These are phyloP conservation scores for Cephalotes varians DNA, from an alignment of 2,888 invertebrate species.

Conservation along the genomic window DNA sequence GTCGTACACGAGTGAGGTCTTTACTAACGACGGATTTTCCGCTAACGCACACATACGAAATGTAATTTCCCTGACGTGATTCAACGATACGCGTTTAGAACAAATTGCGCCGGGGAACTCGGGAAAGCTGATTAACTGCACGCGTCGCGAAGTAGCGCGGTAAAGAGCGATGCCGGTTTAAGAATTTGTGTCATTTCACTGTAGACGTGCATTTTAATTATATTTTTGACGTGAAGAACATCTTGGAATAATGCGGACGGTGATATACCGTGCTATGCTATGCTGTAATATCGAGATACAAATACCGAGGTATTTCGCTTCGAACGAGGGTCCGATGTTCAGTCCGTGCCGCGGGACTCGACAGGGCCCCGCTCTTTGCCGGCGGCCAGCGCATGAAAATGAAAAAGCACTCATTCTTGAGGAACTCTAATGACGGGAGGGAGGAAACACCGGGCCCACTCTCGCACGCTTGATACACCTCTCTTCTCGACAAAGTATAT, in stretches of 20 bases:
- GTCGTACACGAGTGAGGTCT: slow-evolving; percentile 37
- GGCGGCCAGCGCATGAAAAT: slow-evolving; percentile 54
- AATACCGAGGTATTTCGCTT: background rate
- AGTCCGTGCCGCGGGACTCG: slow-evolving; percentile 17
- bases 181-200: background rate
- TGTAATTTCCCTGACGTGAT: slow-evolving; percentile 24
- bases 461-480: slow-evolving; percentile 55
- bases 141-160: background rate
- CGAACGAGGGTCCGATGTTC: slow-evolving; percentile 29
- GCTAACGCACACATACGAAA: background rate
- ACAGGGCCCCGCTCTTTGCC: slow-evolving; percentile 48
- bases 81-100: background rate
- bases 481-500: slow-evolving; percentile 60
- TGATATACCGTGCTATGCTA: background rate
- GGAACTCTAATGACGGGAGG: slow-evolving; percentile 66
- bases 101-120: background rate
- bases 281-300: background rate
- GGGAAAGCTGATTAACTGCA: background rate
- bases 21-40: slow-evolving; percentile 45
- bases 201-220: background rate
- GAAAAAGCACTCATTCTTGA: slow-evolving; percentile 64
- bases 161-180: background rate
- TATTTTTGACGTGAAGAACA: background rate
- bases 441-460: slow-evolving; percentile 60
- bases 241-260: background rate